These are phyloP conservation scores for Glossosoma conforme DNA, from an alignment of 1,140 invertebrate genomes.

Conservation along the genomic window DNA sequence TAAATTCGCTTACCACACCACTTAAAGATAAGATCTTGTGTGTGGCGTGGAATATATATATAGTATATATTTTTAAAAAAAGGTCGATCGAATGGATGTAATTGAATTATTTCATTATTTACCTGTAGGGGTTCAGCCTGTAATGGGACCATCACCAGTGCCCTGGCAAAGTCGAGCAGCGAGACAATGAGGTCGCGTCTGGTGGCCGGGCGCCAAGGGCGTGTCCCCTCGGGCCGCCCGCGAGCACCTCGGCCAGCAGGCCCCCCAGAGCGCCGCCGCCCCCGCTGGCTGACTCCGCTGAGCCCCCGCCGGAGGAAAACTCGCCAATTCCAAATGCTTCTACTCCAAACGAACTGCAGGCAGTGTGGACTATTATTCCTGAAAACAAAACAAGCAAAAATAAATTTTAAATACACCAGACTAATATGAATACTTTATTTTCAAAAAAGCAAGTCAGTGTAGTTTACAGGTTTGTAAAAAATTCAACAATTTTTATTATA, in stretches of 20 bases:
- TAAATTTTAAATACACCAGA: not conserved
- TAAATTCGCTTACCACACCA: too few species aligned
- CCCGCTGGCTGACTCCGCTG: constrained; percentile 34
- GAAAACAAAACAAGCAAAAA: not conserved
- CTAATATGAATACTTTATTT: not conserved
- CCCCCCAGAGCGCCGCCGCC: constrained; percentile 36
- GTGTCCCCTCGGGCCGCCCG: constrained; percentile 31
- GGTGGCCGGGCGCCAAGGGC: constrained; percentile 36
- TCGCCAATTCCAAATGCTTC: constrained; percentile 34
- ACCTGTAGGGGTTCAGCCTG: constrained; percentile 34
- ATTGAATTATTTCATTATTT: too few species aligned
- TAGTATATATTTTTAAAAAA: too few species aligned
- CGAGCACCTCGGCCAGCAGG: constrained; percentile 40
- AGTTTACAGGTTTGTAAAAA: not conserved
- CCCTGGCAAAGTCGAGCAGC: constrained; percentile 45
- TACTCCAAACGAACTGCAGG: constrained; percentile 10
- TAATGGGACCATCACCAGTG: constrained; percentile 65
- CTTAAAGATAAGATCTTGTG: too few species aligned
- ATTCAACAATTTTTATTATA: too few species aligned
- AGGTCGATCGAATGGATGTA: too few species aligned
- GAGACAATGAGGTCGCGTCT: constrained; percentile 43
- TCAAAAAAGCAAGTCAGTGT: not conserved
- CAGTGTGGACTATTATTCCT: constrained; percentile 19
- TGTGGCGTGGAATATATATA: too few species aligned
- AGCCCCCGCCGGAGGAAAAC: constrained; percentile 38